A percentile compares a stretch with the other conserved stretches of the same genome.
phyloP scores from a whole-genome alignment of 2,888 invertebrate species.

The Mystacides longicornis region DNA sequence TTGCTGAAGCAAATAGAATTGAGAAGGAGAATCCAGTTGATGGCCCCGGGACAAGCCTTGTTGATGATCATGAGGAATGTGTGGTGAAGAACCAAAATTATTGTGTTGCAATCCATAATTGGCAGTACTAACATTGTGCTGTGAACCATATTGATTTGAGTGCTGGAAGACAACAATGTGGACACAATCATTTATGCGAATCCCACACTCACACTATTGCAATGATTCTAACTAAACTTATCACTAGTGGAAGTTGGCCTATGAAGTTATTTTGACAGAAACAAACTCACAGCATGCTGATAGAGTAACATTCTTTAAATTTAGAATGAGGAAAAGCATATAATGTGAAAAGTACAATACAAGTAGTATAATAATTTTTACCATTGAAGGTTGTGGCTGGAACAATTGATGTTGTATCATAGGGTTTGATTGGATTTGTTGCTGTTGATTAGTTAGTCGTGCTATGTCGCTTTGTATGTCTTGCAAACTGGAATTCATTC shows the following conservation, averaged over 20 bases:
- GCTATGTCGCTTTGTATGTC: slow-evolving; percentile 93
- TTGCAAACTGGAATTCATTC: slow-evolving; percentile 88
- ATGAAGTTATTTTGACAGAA: no score
- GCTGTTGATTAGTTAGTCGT: slow-evolving; percentile 76
- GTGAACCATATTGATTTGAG: slow-evolving; percentile 40
- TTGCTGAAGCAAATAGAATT: slow-evolving; percentile 66
- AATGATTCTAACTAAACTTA: no score
- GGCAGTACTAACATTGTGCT: slow-evolving; percentile 44
- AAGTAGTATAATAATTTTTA: no score
- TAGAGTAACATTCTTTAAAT: no score
- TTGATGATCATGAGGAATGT: slow-evolving; percentile 35
- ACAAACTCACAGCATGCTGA: no score
- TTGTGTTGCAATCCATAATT: slow-evolving; percentile 27
- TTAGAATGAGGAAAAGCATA: no score
- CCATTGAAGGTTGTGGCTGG: slow-evolving; percentile 42
- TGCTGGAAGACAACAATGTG: slow-evolving; percentile 22
- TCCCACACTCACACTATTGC: not conserved
- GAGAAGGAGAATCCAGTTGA: slow-evolving; percentile 41
- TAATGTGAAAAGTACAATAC: slow-evolving; percentile 25
- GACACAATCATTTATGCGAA: not conserved
- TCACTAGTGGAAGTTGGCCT: no score
- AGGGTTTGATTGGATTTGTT: slow-evolving; percentile 59
- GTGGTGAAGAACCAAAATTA: slow-evolving; percentile 47
- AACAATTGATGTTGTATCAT: slow-evolving; percentile 50
- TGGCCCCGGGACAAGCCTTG: slow-evolving; percentile 25